Percentiles rank a stretch among this genome's conserved stretches.
phyloP scores from a whole-genome alignment of 2,113 vertebrate genomes.

The Merops nubicus region DNA sequence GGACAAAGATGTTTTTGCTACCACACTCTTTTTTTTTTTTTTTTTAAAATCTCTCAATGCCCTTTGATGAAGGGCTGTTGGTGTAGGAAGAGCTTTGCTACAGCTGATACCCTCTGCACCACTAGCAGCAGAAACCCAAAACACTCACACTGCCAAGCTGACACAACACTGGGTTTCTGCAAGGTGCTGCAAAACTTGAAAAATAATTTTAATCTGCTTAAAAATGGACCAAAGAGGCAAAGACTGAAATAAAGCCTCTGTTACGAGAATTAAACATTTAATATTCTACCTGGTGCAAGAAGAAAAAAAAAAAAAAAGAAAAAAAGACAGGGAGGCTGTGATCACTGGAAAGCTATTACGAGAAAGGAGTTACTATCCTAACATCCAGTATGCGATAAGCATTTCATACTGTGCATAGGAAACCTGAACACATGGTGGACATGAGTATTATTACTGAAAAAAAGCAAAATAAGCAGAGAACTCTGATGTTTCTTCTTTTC shows the following conservation, averaged over 20 bases:
- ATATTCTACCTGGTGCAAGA: background rate
- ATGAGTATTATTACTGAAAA: background rate
- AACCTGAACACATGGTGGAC: background rate
- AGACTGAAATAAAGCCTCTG: background rate
- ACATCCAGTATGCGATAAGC: background rate
- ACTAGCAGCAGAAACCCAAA: background rate
- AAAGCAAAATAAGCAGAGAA: background rate
- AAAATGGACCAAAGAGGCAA: background rate
- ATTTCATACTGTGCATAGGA: background rate
- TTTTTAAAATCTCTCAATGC: slow-evolving; percentile 10
- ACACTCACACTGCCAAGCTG: background rate
- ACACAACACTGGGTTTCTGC: background rate
- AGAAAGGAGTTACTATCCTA: background rate
- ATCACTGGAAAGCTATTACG: background rate
- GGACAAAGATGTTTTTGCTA: slow-evolving; percentile 8
- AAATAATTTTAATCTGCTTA: background rate
- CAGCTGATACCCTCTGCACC: background rate
- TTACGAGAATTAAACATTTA: background rate
- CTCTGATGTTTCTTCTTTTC: background rate
- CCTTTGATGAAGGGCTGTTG: slow-evolving; percentile 17
- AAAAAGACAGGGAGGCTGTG: background rate
- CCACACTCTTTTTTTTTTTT: background rate
- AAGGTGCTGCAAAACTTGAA: background rate
- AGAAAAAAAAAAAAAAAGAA: background rate
- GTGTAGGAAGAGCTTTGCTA: background rate